Conservation (phyloP, 1,140 invertebrate genomes). For the Patella vulgata region DNA sequence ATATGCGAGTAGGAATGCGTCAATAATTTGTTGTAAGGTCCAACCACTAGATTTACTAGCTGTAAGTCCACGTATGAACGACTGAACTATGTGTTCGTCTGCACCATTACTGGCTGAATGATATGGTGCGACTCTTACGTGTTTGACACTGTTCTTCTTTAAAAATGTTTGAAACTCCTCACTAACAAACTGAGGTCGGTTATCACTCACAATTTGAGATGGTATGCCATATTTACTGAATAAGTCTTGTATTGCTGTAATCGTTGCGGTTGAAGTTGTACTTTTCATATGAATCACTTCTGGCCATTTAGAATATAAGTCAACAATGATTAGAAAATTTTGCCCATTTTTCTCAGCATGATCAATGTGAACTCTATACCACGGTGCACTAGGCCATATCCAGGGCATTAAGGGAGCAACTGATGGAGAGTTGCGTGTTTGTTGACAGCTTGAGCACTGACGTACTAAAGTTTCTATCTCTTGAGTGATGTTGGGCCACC, state of each 20-base stretch:
- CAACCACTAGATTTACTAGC: background rate
- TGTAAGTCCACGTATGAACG: slow-evolving; percentile 19
- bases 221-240: slow-evolving; percentile 36
- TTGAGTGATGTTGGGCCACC: slow-evolving; percentile 67
- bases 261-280: slow-evolving; percentile 13
- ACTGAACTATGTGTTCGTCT: slow-evolving; percentile 24
- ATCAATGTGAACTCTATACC: slow-evolving; percentile 68
- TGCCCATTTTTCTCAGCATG: slow-evolving; percentile 65
- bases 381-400: slow-evolving; percentile 60
- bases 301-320: slow-evolving; percentile 40
- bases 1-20: slow-evolving; percentile 16
- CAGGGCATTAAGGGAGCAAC: slow-evolving; percentile 47
- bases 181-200: slow-evolving; percentile 53
- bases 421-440: slow-evolving; percentile 32
- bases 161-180: slow-evolving; percentile 49
- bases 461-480: slow-evolving; percentile 57
- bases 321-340: slow-evolving; percentile 32
- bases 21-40: background rate
- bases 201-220: slow-evolving; percentile 49
- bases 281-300: slow-evolving; percentile 12
- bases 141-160: slow-evolving; percentile 33
- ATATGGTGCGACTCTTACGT: slow-evolving; percentile 35
- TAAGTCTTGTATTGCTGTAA: background rate
- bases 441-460: slow-evolving; percentile 42
- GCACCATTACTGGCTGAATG: slow-evolving; percentile 47